Evolutionary conservation across 2,888 invertebrate species (phyloP), one percentile per base, ranked within the genome.

Genomic region (Acleris emargana): DNA sequence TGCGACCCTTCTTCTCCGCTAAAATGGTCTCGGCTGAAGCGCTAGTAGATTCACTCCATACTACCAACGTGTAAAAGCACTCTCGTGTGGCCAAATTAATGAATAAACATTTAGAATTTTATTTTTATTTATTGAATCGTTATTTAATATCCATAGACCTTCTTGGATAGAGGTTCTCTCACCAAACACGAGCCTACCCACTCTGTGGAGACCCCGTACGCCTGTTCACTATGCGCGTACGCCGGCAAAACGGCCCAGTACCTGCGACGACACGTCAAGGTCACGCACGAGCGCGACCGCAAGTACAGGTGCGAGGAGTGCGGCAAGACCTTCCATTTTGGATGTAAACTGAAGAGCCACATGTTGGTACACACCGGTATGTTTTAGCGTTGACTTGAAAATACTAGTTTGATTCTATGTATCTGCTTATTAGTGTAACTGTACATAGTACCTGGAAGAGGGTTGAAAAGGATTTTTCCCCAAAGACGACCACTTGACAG

Each of bases 321-420:
- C 16, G 79, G 76, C 0, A 82, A 79, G 53, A 75, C 69, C 22
- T 88, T 87, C 49, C 78, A 80, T 2, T 83, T 67, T 17, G 71
- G 71, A 0, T 71, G 73, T 13, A 64, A 69, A 0, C 51, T 88
- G 49, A 68, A 69, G 0, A 55, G 71, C 0, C 89, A 89, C 62
- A 75, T 78, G 69, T 70, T 78, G 22, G 77, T 80, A 0, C 89
- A 89, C 52, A 82, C 85, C 1, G 77, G 83, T 82, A 49, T 67
- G 73, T n/a, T 43, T 25, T 25, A 25, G 2, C 22, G 3, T 4
- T 3, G 22, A 22, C 22, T 2, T 4, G 3, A 22, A 22, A 22
- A 22, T 22, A n/a, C n/a, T n/a, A n/a, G n/a, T n/a, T n/a, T n/a
- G n/a, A n/a, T n/a, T n/a, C n/a, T n/a, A n/a, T n/a, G n/a, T n/a